Evolutionary conservation across 2,888 invertebrate species (phyloP), one percentile per base, ranked within the genome.

Genomic region (Coremacera marginata): DNA sequence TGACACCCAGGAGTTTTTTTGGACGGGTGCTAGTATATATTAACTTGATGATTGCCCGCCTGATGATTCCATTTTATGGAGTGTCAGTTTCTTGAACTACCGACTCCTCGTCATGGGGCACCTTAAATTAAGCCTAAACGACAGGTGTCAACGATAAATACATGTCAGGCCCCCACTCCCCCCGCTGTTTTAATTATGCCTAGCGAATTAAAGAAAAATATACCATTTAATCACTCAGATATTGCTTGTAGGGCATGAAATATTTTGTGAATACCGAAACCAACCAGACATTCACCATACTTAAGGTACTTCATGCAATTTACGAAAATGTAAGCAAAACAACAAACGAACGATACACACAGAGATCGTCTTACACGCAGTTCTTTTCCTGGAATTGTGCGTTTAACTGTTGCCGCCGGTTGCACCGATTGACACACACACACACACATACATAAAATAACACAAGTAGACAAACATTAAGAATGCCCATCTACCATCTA

Each of bases 321-420:
- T 74, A 74, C 74, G 55, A 74, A 74, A 65, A 67, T 55, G 67
- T 67, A 65, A 74, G 55, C 72, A 62, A 22, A 31, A 44, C 74
- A 65, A 63, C 74, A 16, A 70, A 19, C 70, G 49, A 51, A 27
- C 49, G 25, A 55, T 25, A 34, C 55, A 67, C 31, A 52, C 63
- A 52, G 55, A 25, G 74, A 74, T 74, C 67, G 74, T 74, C 65
- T 74, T 67, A 74, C 74, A 74, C 67, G 74, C 74, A 67, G 74
- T 65, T 25, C 37, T 67, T 67, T 74, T 74, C 74, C 27, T 52
- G 74, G 74, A 74, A 74, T 67, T 74, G 37, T 74, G 74, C 74
- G 74, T 74, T 74, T 74, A 67, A 67, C 74, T 52, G 74, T 74
- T 74, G 67, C 74, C 74, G 74, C 74, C 74, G 67, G 67, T 74